Conservation (phyloP, 2,113 vertebrate species). For the Petroica traversi region DNA sequence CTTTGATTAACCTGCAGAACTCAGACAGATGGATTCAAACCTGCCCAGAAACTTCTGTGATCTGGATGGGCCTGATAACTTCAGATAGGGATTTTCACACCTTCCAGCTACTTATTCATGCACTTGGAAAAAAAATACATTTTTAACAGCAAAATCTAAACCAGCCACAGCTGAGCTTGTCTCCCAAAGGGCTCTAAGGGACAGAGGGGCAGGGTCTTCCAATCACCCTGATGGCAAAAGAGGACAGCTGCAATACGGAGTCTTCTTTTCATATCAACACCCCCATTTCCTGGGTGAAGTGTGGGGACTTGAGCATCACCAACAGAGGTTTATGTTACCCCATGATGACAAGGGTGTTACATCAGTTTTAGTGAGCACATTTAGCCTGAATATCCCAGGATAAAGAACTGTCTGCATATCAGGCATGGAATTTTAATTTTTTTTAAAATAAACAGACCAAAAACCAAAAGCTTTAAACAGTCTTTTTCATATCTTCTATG, state of each 20-base stretch:
- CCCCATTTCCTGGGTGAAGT: background rate
- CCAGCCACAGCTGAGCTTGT: background rate
- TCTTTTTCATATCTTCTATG: background rate
- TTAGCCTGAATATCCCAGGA: background rate
- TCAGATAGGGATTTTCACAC: background rate
- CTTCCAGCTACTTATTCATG: background rate
- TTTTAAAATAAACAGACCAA: background rate
- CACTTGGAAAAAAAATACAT: background rate
- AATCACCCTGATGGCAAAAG: background rate
- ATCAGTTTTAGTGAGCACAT: background rate
- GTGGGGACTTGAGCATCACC: background rate
- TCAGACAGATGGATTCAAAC: background rate
- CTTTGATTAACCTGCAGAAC: background rate
- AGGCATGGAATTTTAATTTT: background rate
- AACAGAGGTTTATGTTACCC: accelerated
- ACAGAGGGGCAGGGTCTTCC: accelerated
- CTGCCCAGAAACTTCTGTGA: background rate
- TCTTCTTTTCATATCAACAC: accelerated
- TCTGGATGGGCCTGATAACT: background rate
- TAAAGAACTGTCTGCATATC: background rate
- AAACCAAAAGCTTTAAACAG: background rate
- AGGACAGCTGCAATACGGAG: accelerated
- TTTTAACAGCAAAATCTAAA: background rate
- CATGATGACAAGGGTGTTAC: background rate
- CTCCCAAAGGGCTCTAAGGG: background rate